Evolutionary conservation across 2,113 vertebrate species (phyloP).

Genomic region (Albula goreensis): DNA sequence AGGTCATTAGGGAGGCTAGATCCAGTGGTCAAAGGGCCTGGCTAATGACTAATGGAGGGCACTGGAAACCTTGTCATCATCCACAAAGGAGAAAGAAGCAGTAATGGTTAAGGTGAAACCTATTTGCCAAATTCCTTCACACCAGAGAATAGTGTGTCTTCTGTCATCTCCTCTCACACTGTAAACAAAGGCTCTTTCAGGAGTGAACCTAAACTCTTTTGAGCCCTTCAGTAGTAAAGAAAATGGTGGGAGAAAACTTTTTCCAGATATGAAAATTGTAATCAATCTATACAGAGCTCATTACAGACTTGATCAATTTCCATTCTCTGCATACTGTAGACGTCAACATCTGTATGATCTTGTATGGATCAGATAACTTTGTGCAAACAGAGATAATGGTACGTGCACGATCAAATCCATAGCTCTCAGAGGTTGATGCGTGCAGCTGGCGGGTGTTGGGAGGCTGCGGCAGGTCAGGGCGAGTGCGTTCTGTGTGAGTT

Average conservation of each 20-base stretch:
- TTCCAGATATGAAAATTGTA: not conserved
- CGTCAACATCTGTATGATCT: not conserved
- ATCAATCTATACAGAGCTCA: not conserved
- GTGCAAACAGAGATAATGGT: not conserved
- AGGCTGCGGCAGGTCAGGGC: slow-evolving; percentile 11
- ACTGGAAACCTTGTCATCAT: slow-evolving; percentile 54
- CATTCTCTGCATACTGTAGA: not conserved
- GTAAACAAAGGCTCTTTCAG: not conserved
- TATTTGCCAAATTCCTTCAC: slow-evolving; percentile 58
- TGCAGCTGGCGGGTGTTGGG: slow-evolving; percentile 6
- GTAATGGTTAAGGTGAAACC: slow-evolving; percentile 66
- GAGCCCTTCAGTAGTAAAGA: not conserved
- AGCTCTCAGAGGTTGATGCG: slow-evolving; percentile 26
- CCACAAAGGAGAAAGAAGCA: slow-evolving; percentile 43
- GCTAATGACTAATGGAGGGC: slow-evolving; percentile 56
- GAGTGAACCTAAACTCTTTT: not conserved
- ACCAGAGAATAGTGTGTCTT: slow-evolving; percentile 26
- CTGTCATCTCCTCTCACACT: not conserved
- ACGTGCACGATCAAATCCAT: slow-evolving; percentile 6
- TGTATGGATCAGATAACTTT: not conserved
- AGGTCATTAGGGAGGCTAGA: slow-evolving; percentile 52
- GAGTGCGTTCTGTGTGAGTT: slow-evolving; percentile 12
- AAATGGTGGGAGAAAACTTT: not conserved
- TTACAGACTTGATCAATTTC: not conserved
- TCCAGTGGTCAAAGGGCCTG: slow-evolving; percentile 60